A percentile compares a stretch with the other conserved stretches of the same genome.
Evolutionary conservation across 2,888 invertebrate genomes (phyloP).

Genomic region (Athalia circularis): DNA sequence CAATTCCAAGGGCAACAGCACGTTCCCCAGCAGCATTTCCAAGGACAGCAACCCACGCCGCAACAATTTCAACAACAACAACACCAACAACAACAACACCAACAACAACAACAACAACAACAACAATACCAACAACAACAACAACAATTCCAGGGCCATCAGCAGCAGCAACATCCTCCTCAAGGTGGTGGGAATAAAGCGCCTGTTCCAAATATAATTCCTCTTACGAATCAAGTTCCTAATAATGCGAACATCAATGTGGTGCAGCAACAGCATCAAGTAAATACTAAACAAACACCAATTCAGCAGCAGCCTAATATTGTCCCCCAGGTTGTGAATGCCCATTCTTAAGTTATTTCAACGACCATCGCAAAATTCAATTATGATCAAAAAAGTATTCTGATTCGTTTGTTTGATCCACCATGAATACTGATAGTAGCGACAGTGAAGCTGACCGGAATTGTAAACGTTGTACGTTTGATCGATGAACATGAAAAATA

Average conservation of each 20-base stretch:
- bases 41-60: constrained; percentile 46
- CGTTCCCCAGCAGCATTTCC: constrained; percentile 55
- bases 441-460: too few species aligned
- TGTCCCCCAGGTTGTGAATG: constrained; percentile 17
- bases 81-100: constrained; percentile 59
- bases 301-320: constrained; percentile 50
- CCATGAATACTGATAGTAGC: too few species aligned
- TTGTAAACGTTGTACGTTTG: too few species aligned
- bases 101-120: constrained; percentile 54
- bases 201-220: constrained; percentile 21
- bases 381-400: neutral
- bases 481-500: too few species aligned
- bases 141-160: constrained; percentile 57
- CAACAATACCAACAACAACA: constrained; percentile 56
- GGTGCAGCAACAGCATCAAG: constrained; percentile 42
- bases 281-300: constrained; percentile 36
- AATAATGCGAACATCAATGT: constrained; percentile 47
- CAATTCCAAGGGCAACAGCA: constrained; percentile 57
- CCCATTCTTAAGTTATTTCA: constrained; percentile 15
- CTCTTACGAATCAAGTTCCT: constrained; percentile 3
- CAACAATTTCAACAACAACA: constrained; percentile 53
- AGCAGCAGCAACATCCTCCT: constrained; percentile 51
- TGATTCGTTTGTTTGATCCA: neutral
- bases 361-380: neutral
- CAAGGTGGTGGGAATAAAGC: constrained; percentile 35